Base-by-base conservation (phyloP, 1,140 invertebrate genomes). In the Stegodyphus mimosarum region DNA sequence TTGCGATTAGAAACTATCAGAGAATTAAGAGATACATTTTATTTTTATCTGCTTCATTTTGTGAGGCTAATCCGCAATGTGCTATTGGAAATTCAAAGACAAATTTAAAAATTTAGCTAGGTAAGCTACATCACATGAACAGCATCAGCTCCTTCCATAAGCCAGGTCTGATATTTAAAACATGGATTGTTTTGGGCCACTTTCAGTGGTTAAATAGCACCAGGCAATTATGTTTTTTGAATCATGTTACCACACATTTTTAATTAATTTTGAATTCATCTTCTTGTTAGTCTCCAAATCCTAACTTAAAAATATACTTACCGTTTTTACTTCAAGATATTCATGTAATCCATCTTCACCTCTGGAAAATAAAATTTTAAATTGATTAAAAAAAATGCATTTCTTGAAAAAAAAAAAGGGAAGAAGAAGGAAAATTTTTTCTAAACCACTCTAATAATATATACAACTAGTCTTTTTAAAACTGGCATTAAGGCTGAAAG, bases 291-390 rank as follows among this genome's bases (percentile, higher is more conserved):
- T 15, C 13, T 17, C 1, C 6, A 67, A n/a, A 67, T 15, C 13
- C 2, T 67, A 15, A n/a, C n/a, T 67, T n/a, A 17, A 15, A 55
- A 11, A 4, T 63, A 49, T 9, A 84, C 87, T 86, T 52, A 88
- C 87, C 7, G 88, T 87, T 83, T 88, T 88, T 2, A 86, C 63
- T 78, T 88, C 88, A n/a, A 77, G 51, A 70, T 88, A 88, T 18
- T 84, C 76, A 50, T 88, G 53, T 17, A 88, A 60, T n/a, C 87
- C 87, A 66, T 87, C 88, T 74, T 87, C 86, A 50, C 88, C 87
- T 18, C 87, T 87, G 48, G 2, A 86, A 87, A 6, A 49, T 55
- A 67, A 69, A 48, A 72, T 52, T 10, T 60, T 2, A 10, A 15
- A 60, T 60, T 2, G 9, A 10, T 60, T 10, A 10, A 5, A 9